Percentiles rank a stretch among this genome's conserved stretches.
Conservation (phyloP, 1,140 invertebrate genomes). For the Panonychus citri region DNA sequence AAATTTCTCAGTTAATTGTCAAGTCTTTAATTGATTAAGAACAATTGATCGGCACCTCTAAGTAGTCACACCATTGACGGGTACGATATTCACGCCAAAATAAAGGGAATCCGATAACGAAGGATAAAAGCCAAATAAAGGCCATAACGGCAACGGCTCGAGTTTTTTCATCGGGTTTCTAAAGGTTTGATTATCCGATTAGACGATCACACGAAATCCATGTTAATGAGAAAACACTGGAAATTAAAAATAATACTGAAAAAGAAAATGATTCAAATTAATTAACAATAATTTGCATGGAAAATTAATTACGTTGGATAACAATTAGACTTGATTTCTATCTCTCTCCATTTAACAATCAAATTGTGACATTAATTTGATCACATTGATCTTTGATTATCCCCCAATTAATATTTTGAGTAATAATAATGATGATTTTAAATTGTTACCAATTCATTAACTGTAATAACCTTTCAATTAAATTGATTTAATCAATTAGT, state of each 20-base stretch:
- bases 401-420: too few species aligned
- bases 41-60: conserved; percentile 10
- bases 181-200: conserved; percentile 48
- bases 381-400: conserved; percentile 13
- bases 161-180: conserved; percentile 35
- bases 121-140: conserved; percentile 38
- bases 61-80: conserved; percentile 35
- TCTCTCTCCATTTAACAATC: too few species aligned
- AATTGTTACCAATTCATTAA: too few species aligned
- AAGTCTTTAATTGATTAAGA: not conserved
- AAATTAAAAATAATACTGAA: too few species aligned
- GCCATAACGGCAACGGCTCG: conserved; percentile 34
- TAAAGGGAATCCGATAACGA: conserved; percentile 35
- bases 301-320: too few species aligned
- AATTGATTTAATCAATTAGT: too few species aligned
- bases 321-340: too few species aligned
- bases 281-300: too few species aligned
- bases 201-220: conserved; percentile 56
- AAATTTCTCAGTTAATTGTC: too few species aligned
- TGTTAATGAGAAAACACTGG: conserved; percentile 47
- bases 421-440: too few species aligned
- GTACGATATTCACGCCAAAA: conserved; percentile 37
- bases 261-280: conserved; percentile 39
- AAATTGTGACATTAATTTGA: too few species aligned
- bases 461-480: too few species aligned